Base-by-base conservation (phyloP, 2,888 invertebrate species). In the Keiferia lycopersicella region DNA sequence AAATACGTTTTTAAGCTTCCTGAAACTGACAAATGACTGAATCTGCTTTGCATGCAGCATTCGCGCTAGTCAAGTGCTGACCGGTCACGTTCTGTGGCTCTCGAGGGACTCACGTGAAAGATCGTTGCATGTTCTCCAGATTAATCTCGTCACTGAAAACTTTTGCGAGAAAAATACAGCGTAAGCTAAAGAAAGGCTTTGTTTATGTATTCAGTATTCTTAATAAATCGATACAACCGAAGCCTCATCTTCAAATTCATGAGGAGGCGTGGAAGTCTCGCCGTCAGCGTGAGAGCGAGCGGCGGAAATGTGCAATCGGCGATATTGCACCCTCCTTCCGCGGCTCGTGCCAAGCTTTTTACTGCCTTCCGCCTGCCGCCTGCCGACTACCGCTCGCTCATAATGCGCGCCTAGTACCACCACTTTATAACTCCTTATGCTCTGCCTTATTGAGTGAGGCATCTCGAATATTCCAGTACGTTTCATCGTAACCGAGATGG, bases 281-380 rank as follows among this genome's bases (percentile, higher is more conserved):
- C 45, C 53, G 61, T 20, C 34, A 14, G 63, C 26, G n/a, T 22
- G 64, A 60, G 64, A 51, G 62, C 34, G 34, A 62, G 53, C 53
- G 65, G 70, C 74, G 77, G 78, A 77, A 77, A 76, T 77, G 75
- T 77, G 73, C 80, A 75, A 75, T 81, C 74, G 72, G 62, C 73
- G 75, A 75, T 78, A 78, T 81, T 78, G 76, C 74, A 50, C 62
- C 61, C 62, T 51, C 64, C 50, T 34, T 48, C 50, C 34, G 50
- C 18, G 39, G 14, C 50, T 16, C 26, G 30, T 50, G 61, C 61
- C 50, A 61, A 61, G 50, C 50, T 61, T 50, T 61, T 50, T 50
- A 34, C 16, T 34, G 22, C 16, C 50, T 48, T 61, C 50, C 39
- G 50, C 18, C 56, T 16, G 30, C 45, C n/a, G 45, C 16, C 20